These are phyloP conservation scores for Falco cherrug DNA, from an alignment of 2,797 vertebrate genomes.

Conservation along the genomic window DNA sequence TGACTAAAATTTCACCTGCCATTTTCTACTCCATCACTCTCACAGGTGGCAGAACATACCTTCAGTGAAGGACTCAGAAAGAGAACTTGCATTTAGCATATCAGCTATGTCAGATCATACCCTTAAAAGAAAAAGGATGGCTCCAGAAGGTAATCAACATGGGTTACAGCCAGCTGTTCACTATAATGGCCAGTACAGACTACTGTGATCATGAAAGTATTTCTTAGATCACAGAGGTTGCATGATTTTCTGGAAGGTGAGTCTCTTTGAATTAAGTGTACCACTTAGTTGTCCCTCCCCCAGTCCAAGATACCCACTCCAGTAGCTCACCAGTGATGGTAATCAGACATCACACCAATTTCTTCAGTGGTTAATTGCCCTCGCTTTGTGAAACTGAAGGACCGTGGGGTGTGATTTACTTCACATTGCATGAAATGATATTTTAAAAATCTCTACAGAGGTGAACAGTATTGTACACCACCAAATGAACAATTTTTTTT, in stretches of 20 bases:
- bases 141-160: not conserved
- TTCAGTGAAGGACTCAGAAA: not conserved
- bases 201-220: not conserved
- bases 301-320: not conserved
- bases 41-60: not conserved
- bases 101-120: not conserved
- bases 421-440: not conserved
- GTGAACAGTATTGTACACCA: not conserved
- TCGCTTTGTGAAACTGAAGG: not conserved
- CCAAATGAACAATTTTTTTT: not conserved
- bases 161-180: not conserved
- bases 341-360: not conserved
- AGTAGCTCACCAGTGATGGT: not conserved
- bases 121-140: not conserved
- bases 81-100: not conserved
- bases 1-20: not conserved
- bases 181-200: not conserved
- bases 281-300: not conserved
- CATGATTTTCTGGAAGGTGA: not conserved
- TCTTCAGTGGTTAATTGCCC: not conserved
- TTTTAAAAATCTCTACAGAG: not conserved
- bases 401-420: not conserved
- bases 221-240: not conserved
- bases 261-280: not conserved
- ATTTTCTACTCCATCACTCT: not conserved